phyloP scores from a whole-genome alignment of 2,113 vertebrate species.

The Gasterosteus nipponicus region DNA sequence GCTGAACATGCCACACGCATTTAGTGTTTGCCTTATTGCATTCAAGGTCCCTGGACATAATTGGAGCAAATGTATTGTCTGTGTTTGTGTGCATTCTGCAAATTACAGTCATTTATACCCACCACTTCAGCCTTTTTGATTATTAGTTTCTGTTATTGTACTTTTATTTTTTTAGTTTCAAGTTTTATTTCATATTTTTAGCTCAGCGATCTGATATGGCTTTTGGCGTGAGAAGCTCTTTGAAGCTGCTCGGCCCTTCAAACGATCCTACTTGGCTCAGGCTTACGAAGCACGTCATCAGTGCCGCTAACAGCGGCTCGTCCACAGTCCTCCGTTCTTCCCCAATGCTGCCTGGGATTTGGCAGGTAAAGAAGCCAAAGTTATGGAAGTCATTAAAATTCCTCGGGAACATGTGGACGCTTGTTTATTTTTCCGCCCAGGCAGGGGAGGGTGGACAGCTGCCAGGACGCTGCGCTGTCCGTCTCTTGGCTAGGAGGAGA shows the following conservation, averaged over 20 bases:
- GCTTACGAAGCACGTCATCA: conserved; percentile 46
- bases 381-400: conserved; percentile 90
- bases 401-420: conserved; percentile 75
- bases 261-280: conserved; percentile 45
- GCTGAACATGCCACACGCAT: neutral
- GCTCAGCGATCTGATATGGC: neutral
- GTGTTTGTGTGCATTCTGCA: neutral
- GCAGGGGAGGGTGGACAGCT: conserved; percentile 62
- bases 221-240: neutral
- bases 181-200: neutral
- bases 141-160: neutral
- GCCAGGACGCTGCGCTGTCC: conserved; percentile 65
- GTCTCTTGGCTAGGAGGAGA: conserved; percentile 43
- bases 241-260: conserved; percentile 19
- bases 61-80: neutral
- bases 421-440: conserved; percentile 81
- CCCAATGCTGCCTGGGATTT: conserved; percentile 61
- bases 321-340: conserved; percentile 40
- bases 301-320: conserved; percentile 31
- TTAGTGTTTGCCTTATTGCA: neutral
- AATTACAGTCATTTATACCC: neutral
- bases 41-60: neutral
- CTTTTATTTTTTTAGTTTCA: neutral
- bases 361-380: conserved; percentile 76
- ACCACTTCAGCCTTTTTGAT: neutral